Percentiles rank a stretch among this genome's conserved stretches.
Evolutionary conservation across 2,888 invertebrate species (phyloP).

Genomic region (Clostera curtula): DNA sequence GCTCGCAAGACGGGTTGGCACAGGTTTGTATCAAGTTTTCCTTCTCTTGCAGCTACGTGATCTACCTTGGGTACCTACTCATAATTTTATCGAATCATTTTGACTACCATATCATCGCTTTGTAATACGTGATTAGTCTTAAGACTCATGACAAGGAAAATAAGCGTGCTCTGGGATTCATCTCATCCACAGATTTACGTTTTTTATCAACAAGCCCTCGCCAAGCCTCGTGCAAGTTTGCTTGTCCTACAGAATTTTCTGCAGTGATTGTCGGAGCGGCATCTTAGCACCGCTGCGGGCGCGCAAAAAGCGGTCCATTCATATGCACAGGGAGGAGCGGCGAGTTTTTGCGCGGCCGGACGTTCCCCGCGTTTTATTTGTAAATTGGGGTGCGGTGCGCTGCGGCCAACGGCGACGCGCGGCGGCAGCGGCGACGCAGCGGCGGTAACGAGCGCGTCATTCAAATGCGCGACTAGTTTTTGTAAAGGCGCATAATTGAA

Average conservation of each 20-base stretch:
- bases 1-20: no score
- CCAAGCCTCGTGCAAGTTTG: no score
- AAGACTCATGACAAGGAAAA: no score
- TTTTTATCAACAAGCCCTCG: no score
- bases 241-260: not conserved
- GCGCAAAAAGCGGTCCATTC: constrained; percentile 63
- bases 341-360: constrained; percentile 65
- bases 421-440: constrained; percentile 17
- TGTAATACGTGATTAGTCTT: no score
- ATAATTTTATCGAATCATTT: no score
- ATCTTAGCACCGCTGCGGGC: constrained; percentile 34
- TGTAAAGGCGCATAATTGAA: constrained; percentile 60
- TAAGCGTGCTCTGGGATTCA: no score
- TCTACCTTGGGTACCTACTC: no score
- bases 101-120: no score
- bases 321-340: constrained; percentile 61
- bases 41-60: no score
- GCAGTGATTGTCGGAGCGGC: constrained; percentile 40
- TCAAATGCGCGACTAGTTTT: constrained; percentile 70
- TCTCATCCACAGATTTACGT: no score
- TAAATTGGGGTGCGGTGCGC: constrained; percentile 52
- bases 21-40: no score
- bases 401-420: constrained; percentile 21
- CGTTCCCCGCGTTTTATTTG: constrained; percentile 70
- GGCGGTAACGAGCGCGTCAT: constrained; percentile 42